These are phyloP conservation scores for Narcine bancroftii DNA, from an alignment of 2,113 vertebrate species.

Conservation along the genomic window DNA sequence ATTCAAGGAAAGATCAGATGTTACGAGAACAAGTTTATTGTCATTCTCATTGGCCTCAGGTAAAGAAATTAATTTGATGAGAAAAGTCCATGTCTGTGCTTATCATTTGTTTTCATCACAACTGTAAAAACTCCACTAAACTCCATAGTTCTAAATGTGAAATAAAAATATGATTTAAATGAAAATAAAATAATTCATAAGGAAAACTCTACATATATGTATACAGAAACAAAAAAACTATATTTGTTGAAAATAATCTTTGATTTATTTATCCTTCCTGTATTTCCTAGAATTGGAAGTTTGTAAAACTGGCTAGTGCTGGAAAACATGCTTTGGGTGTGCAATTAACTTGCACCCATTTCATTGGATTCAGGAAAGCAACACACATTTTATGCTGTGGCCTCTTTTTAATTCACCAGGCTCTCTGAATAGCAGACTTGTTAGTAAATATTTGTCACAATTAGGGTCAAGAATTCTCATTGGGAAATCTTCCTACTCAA, in stretches of 20 bases:
- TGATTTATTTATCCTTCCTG: not conserved
- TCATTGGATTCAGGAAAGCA: too few species aligned
- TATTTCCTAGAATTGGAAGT: not conserved
- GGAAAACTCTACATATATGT: not conserved
- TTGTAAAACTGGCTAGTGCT: too few species aligned
- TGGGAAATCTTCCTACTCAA: too few species aligned
- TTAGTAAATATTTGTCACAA: too few species aligned
- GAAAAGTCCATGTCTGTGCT: not conserved
- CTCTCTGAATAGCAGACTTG: too few species aligned
- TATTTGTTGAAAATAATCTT: not conserved
- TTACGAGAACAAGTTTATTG: conserved; percentile 46
- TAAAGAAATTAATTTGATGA: conserved; percentile 38
- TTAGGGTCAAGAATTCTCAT: too few species aligned
- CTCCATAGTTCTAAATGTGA: not conserved
- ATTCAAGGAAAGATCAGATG: conserved; percentile 45
- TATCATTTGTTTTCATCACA: not conserved
- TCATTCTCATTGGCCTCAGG: conserved; percentile 61
- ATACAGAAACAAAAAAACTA: not conserved
- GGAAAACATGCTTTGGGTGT: too few species aligned
- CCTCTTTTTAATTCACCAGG: too few species aligned
- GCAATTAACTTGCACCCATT: too few species aligned
- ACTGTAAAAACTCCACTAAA: not conserved
- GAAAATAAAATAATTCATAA: not conserved
- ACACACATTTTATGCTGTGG: too few species aligned
- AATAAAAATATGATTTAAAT: not conserved